Evolutionary conservation across 1,140 invertebrate genomes (phyloP), one percentile per base, ranked within the genome.

Genomic region (Nebria ingens): DNA sequence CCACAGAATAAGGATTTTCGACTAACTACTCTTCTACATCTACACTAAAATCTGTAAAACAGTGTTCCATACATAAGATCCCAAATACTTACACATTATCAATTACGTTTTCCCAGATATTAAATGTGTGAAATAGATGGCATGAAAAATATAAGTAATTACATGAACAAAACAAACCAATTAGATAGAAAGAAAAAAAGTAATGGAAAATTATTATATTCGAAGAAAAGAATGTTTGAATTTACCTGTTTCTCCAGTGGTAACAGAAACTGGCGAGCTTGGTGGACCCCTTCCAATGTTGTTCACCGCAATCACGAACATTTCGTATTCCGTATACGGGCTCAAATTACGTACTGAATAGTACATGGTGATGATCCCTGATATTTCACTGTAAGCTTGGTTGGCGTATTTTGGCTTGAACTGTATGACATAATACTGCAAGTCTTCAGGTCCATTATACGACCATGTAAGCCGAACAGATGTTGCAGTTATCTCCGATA

Each of bases 311-410:
- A 93, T 87, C 56, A 98, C 90, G 70, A 87, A 90, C 76, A 98
- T 92, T 72, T 97, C 92, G 76, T 99, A 99, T 66, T 94, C 91
- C 0, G 93, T 97, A 72, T 93, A 96, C 1, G 94, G 91, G 53
- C 88, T 91, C 13, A 97, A 77, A 60, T 85, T 86, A 49, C 87
- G 80, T 21, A 97, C 87, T 21, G 89, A 87, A 73, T 95, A 94
- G 73, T 91, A 92, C 77, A 89, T 89, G 19, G 90, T 91, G 58
- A 90, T 91, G 59, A 97, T 90, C 21, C 92, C 92, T 21, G 85
- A 89, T 63, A 96, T 93, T 69, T 96, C 92, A 61, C 85, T 86
- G 70, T 82, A 89, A 22, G 84, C 86, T 71, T 83, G 81, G 67
- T 85, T 86, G 25, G 85, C 85, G 68, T 88, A 86, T 73, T 91